phyloP scores from a whole-genome alignment of 2,888 invertebrate genomes.

The Macroteleia sp. region DNA sequence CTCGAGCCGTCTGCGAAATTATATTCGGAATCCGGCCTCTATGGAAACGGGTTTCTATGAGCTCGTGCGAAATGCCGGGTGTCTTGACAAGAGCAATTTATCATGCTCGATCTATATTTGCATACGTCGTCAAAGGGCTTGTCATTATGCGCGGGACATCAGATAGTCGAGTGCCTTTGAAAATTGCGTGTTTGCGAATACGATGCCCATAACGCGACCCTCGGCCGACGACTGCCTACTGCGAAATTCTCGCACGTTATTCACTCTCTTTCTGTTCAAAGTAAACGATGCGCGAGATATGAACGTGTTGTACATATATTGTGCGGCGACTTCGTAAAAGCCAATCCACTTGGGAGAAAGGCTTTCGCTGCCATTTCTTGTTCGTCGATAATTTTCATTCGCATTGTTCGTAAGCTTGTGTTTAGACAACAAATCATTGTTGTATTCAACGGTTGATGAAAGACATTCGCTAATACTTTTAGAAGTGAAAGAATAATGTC shows the following conservation, averaged over 20 bases:
- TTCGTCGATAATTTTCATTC: constrained; percentile 19
- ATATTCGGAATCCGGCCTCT: constrained; percentile 76
- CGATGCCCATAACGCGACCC: constrained; percentile 66
- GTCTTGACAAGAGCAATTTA: constrained; percentile 84
- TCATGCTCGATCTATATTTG: constrained; percentile 84
- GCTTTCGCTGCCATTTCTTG: constrained; percentile 19
- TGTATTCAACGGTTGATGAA: too few relatives aligned
- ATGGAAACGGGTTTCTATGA: constrained; percentile 80
- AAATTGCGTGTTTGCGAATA: constrained; percentile 84
- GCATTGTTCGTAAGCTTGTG: constrained; percentile 12
- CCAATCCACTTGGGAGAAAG: constrained; percentile 44
- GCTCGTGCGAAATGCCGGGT: constrained; percentile 83
- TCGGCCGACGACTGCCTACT: constrained; percentile 55
- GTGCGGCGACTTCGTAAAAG: constrained; percentile 47
- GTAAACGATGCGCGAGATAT: constrained; percentile 79
- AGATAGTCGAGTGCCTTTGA: constrained; percentile 83
- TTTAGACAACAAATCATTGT: constrained; percentile 23
- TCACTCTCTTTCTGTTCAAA: constrained; percentile 72
- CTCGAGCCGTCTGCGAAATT: constrained; percentile 78
- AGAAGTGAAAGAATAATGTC: too few relatives aligned
- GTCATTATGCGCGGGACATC: constrained; percentile 81
- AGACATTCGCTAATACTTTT: too few relatives aligned
- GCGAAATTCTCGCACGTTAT: constrained; percentile 65
- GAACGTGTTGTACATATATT: constrained; percentile 66
- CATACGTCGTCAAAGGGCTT: constrained; percentile 83